Percentiles rank a stretch among this genome's conserved stretches.
Conservation (phyloP, 1,140 invertebrate genomes). For the Apis dorsata region DNA sequence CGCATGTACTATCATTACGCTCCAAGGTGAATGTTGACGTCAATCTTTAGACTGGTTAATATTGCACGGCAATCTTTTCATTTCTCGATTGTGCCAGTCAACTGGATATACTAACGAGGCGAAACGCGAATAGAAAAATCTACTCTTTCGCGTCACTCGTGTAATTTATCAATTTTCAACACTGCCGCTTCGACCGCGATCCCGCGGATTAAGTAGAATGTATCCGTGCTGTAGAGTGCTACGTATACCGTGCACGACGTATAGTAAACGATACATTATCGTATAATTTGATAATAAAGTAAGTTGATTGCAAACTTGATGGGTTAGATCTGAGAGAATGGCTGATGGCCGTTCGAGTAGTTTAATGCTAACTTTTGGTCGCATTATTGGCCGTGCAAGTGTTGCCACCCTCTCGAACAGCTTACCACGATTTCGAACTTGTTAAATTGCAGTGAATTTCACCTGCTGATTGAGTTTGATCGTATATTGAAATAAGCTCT, state of each 20-base stretch:
- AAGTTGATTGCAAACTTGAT: slow-evolving; percentile 17
- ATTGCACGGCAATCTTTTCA: slow-evolving; percentile 44
- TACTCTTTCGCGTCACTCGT: neutral
- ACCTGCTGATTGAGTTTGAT: neutral
- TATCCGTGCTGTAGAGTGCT: neutral
- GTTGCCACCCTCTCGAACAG: neutral
- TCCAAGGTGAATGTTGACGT: slow-evolving; percentile 59
- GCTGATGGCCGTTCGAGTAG: neutral
- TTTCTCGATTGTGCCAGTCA: slow-evolving; percentile 11
- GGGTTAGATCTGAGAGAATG: too few species aligned
- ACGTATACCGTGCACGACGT: neutral
- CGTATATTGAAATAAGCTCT: neutral
- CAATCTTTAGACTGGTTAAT: slow-evolving; percentile 39
- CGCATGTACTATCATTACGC: slow-evolving; percentile 4
- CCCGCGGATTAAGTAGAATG: neutral
- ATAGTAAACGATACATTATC: neutral
- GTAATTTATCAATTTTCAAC: neutral
- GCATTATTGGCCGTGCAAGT: neutral
- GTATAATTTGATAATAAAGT: slow-evolving; percentile 42
- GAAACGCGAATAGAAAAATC: neutral
- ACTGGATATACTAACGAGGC: neutral
- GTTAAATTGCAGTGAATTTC: neutral
- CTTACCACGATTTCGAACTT: neutral
- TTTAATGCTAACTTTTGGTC: neutral
- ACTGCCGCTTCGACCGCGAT: neutral